These are phyloP conservation scores for Epistrophella euchroma DNA, from an alignment of 2,888 invertebrate species.

Conservation along the genomic window DNA sequence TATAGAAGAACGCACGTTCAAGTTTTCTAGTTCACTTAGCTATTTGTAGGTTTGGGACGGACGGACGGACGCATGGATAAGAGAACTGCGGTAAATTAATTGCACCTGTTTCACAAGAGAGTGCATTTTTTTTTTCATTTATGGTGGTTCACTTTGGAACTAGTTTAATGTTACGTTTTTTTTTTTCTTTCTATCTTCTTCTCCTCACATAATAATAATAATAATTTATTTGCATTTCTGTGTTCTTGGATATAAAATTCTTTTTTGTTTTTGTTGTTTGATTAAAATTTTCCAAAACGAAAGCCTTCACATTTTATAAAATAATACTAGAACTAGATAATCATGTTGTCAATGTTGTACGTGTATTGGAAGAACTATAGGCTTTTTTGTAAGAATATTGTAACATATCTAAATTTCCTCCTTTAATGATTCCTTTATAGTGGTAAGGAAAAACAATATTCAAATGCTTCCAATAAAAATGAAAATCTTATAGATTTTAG, in stretches of 20 bases:
- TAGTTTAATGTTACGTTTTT: slow-evolving; percentile 37
- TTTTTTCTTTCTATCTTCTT: slow-evolving; percentile 15
- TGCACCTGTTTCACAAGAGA: slow-evolving; percentile 63
- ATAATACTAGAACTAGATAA: too few species aligned
- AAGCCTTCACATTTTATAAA: slow-evolving; percentile 33
- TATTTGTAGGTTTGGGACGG: slow-evolving; percentile 30
- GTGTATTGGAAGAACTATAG: too few species aligned
- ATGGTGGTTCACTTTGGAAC: slow-evolving; percentile 59
- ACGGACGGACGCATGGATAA: slow-evolving; percentile 50
- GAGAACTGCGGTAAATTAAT: slow-evolving; percentile 67
- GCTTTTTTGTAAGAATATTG: too few species aligned
- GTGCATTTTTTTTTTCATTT: slow-evolving; percentile 40
- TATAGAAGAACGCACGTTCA: slow-evolving; percentile 45
- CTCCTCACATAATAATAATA: slow-evolving; percentile 43
- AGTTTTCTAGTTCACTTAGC: slow-evolving; percentile 47
- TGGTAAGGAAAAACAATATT: background rate
- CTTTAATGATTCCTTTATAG: background rate
- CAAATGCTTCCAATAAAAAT: background rate
- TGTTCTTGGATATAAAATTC: slow-evolving; percentile 21
- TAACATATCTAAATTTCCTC: too few species aligned
- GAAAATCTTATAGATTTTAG: background rate
- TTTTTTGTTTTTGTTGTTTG: background rate
- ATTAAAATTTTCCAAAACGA: slow-evolving; percentile 32
- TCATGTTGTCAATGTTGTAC: too few species aligned
- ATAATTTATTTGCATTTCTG: slow-evolving; percentile 66